These are phyloP conservation scores for Pseudomyrmex sp. DNA, from an alignment of 1,140 invertebrate species.

Conservation along the genomic window DNA sequence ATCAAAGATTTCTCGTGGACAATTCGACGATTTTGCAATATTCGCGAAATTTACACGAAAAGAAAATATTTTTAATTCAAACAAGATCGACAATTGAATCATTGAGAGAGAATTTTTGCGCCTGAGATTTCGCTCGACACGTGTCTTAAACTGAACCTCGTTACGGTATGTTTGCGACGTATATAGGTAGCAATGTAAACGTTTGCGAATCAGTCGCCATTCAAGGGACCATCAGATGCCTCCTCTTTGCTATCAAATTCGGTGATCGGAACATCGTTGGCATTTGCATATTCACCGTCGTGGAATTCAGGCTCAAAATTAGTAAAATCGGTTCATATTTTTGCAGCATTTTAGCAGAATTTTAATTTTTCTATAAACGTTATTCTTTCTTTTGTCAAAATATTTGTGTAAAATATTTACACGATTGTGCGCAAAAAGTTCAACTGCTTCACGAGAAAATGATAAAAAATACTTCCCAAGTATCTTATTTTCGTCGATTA, in stretches of 20 bases:
- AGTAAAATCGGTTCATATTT: constrained; percentile 50
- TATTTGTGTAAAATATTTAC: neutral
- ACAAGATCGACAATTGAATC: no score
- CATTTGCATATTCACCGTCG: constrained; percentile 57
- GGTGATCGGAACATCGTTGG: constrained; percentile 38
- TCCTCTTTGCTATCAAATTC: constrained; percentile 40
- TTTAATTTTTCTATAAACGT: no score
- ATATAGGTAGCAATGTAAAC: constrained; percentile 46
- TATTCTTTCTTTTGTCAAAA: no score
- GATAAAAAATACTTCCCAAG: neutral
- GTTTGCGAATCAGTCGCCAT: constrained; percentile 51
- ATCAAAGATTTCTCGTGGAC: neutral
- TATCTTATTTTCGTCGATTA: neutral
- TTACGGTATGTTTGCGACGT: constrained; percentile 54
- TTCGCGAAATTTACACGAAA: no score
- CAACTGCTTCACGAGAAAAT: neutral
- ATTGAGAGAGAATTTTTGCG: no score
- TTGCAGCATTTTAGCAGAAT: neutral
- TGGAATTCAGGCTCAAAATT: constrained; percentile 19
- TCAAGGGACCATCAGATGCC: constrained; percentile 37
- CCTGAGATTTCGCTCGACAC: neutral
- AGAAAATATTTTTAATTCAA: no score
- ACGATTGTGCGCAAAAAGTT: neutral
- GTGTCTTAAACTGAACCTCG: constrained; percentile 30
- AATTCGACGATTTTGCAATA: neutral